Evolutionary conservation across 2,113 vertebrate species (phyloP).

Genomic region (Sclerurus mexicanus): DNA sequence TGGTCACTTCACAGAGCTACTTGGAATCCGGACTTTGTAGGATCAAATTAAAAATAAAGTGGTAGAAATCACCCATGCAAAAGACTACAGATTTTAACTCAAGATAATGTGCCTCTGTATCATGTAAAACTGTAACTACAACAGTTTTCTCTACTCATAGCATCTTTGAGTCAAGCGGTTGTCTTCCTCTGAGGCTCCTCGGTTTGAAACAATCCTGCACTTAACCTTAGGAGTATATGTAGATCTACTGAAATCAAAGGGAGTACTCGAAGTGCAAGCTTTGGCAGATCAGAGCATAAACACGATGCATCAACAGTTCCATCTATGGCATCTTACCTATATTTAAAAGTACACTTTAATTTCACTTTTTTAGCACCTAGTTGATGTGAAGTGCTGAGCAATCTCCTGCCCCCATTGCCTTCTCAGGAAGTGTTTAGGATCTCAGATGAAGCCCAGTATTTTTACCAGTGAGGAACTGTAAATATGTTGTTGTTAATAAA

Average conservation of each 20-base stretch:
- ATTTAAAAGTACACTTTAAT: neutral
- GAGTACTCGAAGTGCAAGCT: neutral
- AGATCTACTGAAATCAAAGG: neutral
- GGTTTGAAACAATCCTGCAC: neutral
- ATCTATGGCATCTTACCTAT: neutral
- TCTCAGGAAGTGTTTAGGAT: conserved; percentile 46
- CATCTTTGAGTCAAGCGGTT: neutral
- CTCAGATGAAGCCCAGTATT: neutral
- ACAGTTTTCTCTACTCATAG: neutral
- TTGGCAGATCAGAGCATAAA: neutral
- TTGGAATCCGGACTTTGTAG: neutral
- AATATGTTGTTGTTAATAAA: conserved; percentile 66
- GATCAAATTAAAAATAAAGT: neutral
- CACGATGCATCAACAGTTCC: neutral
- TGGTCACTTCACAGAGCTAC: neutral
- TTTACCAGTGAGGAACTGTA: conserved; percentile 50
- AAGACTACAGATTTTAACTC: neutral
- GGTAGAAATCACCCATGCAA: neutral
- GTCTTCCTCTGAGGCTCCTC: neutral
- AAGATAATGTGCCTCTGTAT: neutral
- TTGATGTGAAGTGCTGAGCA: neutral
- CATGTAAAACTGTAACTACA: neutral
- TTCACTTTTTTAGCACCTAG: neutral
- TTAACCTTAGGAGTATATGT: neutral
- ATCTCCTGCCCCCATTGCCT: neutral